These are phyloP conservation scores for Polyommatus iphigenia DNA, from an alignment of 2,888 invertebrate species.

Conservation along the genomic window DNA sequence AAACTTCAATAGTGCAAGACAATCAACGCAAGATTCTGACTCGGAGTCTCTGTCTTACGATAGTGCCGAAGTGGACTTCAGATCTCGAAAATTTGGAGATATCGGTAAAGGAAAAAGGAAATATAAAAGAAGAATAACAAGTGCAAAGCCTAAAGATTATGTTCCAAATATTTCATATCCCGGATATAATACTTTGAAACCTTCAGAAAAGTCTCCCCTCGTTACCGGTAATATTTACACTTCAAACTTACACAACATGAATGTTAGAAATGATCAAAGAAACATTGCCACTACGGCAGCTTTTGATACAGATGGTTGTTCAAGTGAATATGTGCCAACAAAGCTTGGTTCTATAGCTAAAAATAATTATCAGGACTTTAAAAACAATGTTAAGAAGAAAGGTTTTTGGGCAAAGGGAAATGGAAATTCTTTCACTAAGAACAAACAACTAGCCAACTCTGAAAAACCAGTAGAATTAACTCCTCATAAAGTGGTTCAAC, in stretches of 20 bases:
- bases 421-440: constrained; percentile 53
- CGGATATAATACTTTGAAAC: constrained; percentile 64
- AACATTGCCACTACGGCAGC: constrained; percentile 39
- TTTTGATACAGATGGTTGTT: constrained; percentile 59
- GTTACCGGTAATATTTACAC: constrained; percentile 70
- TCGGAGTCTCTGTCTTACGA: constrained; percentile 68
- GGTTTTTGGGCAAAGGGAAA: constrained; percentile 75
- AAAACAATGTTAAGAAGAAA: constrained; percentile 67
- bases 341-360: constrained; percentile 67
- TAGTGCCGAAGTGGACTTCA: constrained; percentile 69
- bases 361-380: constrained; percentile 72
- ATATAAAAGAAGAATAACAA: constrained; percentile 51
- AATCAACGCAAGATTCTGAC: constrained; percentile 56
- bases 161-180: constrained; percentile 49
- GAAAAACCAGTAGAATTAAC: constrained; percentile 35
- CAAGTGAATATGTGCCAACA: constrained; percentile 74
- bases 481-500: constrained; percentile 20
- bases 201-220: constrained; percentile 59
- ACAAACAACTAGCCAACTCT: constrained; percentile 44
- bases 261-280: constrained; percentile 46
- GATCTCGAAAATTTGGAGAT: constrained; percentile 65
- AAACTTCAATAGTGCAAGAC: constrained; percentile 43
- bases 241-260: constrained; percentile 64
- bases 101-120: constrained; percentile 56
- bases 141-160: constrained; percentile 47